Base-by-base conservation (phyloP, 1,140 invertebrate genomes). In the Microvelia longipes region DNA sequence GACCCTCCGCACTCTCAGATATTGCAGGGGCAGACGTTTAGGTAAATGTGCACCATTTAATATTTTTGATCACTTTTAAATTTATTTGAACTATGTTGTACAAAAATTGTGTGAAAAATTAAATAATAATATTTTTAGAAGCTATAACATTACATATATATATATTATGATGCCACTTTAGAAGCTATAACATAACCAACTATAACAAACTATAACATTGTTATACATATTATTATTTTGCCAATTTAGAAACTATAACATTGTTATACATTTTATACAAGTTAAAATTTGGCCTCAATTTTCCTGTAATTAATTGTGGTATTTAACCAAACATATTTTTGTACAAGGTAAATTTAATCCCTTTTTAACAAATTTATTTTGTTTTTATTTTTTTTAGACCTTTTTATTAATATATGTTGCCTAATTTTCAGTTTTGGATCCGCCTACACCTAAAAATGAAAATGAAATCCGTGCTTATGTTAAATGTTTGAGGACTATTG, bases 1-100 rank as follows among this genome's bases (percentile, higher is more conserved):
- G 78, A 91, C 90, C 0, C 84, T 93, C 80, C 82, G 90, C 71
- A 90, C 86, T 50, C 86, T 93, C 69, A 79, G 88, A 70, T 88
- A 88, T 75, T 91, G 89, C 78, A 83, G 89, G 74, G 86, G 85
- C 71, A 79, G 86, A 71, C 84, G 85, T 77, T 79, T 90, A 76
- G 84, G 88, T 90, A 82, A 83, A 81, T 65, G 29, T 1, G 1
- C 26, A 67, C 29, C 29, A 13, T 67, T 29, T 13, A 25, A 65
- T 29, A 68, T 30, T 30, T 29, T 27, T 2, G n/a, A n/a, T n/a
- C n/a, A n/a, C n/a, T n/a, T n/a, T n/a, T n/a, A n/a, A n/a, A n/a
- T 66, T 62, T 1, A 62, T 62, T n/a, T 62, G 19, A n/a, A 1
- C 1, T 62, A 62, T 1, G 25, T 62, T 15, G 60, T 62, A n/a